Evolutionary conservation across 2,888 invertebrate genomes (phyloP), one percentile per base, ranked within the genome.

Genomic region (Amitus sp.): DNA sequence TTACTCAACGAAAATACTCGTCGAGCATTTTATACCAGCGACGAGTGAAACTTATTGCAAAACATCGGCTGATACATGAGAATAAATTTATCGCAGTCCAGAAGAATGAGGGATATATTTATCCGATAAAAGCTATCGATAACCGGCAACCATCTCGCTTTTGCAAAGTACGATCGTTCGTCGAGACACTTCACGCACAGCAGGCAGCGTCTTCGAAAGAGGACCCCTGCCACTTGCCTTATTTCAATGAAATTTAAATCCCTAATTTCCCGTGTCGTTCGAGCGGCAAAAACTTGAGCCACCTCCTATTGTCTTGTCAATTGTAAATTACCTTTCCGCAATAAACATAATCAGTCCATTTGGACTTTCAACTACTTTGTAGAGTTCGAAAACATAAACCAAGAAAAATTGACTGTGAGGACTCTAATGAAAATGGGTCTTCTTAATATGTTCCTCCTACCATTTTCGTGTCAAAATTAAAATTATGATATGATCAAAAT

Each of bases 171-270:
- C 47, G 48, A 45, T 55, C 54, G 62, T 52, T 59, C 53, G 57
- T 52, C 49, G 48, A 58, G 60, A 65, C 67, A 62, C 57, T 65
- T 65, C 34, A 45, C 42, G 47, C 67, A 28, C 67, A 67, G 65
- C 67, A 47, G 67, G 67, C 57, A 57, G 53, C 48, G 47, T 56
- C 19, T 52, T 48, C 47, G 56, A 47, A 46, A 47, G 17, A 40
- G 53, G 64, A 57, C 64, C 64, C 64, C 60, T 61, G 57, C 64
- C 60, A 55, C 53, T 56, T 40, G 61, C 28, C 52, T 49, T 49
- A 52, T 50, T 55, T 59, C 60, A 47, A 51, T 56, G 52, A 45
- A 59, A 54, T 48, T 61, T 58, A 62, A 61, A 55, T 63, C 58
- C 49, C 65, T 65, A 65, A 65, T 67, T 65, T 67, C 58, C 60